Conservation (phyloP, 2,888 invertebrate genomes). For the Elysia crispata region DNA sequence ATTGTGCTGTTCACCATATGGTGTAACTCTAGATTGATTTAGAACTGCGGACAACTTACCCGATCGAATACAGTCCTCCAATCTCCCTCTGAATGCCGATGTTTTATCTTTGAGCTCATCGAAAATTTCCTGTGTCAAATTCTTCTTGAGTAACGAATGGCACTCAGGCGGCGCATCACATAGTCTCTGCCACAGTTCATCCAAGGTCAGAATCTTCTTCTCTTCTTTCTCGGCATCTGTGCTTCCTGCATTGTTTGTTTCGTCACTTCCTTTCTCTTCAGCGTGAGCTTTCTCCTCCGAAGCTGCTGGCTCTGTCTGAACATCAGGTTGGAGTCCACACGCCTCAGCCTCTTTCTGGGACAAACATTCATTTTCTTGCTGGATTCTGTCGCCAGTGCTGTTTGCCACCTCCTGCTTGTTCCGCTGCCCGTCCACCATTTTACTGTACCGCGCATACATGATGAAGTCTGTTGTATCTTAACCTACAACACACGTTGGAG, state of each 20-base stretch:
- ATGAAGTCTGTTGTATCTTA: no score
- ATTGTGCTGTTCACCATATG: no score
- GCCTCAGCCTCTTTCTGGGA: not conserved
- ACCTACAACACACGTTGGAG: no score
- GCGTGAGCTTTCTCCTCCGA: not conserved
- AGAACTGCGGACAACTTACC: conserved; percentile 80
- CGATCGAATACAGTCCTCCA: conserved; percentile 80
- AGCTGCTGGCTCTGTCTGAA: not conserved
- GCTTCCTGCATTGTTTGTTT: conserved; percentile 20
- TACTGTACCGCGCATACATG: conserved; percentile 50
- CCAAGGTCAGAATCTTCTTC: conserved; percentile 2
- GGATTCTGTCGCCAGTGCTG: not conserved
- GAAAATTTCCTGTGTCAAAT: conserved; percentile 61
- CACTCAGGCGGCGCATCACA: conserved; percentile 53
- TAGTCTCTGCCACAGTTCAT: conserved; percentile 58
- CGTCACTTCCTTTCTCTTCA: conserved; percentile 9
- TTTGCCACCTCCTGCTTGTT: not conserved
- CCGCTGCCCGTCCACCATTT: conserved; percentile 31
- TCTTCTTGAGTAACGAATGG: conserved; percentile 85
- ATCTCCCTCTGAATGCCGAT: conserved; percentile 61
- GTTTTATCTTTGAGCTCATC: conserved; percentile 59
- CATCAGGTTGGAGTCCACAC: not conserved
- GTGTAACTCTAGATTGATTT: no score
- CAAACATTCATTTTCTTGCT: not conserved
- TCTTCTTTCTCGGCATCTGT: not conserved